Conservation (phyloP, 2,888 invertebrate genomes). For the Seira ritae region DNA sequence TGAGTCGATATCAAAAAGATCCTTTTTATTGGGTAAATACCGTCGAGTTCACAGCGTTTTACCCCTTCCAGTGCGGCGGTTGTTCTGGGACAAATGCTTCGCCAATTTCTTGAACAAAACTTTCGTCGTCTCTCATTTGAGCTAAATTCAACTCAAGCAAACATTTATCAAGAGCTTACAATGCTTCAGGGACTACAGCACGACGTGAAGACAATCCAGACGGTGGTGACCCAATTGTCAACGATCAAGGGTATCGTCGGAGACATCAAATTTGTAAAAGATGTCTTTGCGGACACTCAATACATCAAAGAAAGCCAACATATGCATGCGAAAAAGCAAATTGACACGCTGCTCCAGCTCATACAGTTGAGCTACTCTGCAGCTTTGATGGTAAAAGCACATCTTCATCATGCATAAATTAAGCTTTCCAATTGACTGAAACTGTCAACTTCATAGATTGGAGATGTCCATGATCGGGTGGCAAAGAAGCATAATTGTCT, state of each 20-base stretch:
- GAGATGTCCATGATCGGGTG: constrained; percentile 51
- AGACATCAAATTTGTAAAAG: constrained; percentile 49
- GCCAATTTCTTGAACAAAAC: constrained; percentile 57
- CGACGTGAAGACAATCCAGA: constrained; percentile 49
- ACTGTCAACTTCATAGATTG: constrained; percentile 22
- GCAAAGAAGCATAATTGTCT: constrained; percentile 45
- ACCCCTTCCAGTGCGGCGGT: constrained; percentile 46
- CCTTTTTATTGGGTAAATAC: not conserved
- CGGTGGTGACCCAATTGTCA: constrained; percentile 33
- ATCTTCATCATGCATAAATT: no score
- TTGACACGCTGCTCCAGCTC: constrained; percentile 47
- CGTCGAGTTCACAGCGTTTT: not conserved
- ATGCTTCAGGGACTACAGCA: constrained; percentile 56
- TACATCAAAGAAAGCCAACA: constrained; percentile 57
- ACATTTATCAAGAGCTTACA: constrained; percentile 51
- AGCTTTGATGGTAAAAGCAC: constrained; percentile 47
- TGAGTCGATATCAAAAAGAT: constrained; percentile 31
- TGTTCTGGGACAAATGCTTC: constrained; percentile 54
- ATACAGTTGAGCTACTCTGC: constrained; percentile 47
- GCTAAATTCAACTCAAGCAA: constrained; percentile 50
- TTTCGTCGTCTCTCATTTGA: constrained; percentile 53
- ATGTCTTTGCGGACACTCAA: constrained; percentile 52
- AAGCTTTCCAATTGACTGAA: not conserved
- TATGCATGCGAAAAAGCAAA: constrained; percentile 38
- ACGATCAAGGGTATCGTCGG: constrained; percentile 39